Percentiles rank a stretch among this genome's conserved stretches.
These are phyloP conservation scores for Tuta absoluta DNA, from an alignment of 2,888 invertebrate genomes.

Conservation along the genomic window DNA sequence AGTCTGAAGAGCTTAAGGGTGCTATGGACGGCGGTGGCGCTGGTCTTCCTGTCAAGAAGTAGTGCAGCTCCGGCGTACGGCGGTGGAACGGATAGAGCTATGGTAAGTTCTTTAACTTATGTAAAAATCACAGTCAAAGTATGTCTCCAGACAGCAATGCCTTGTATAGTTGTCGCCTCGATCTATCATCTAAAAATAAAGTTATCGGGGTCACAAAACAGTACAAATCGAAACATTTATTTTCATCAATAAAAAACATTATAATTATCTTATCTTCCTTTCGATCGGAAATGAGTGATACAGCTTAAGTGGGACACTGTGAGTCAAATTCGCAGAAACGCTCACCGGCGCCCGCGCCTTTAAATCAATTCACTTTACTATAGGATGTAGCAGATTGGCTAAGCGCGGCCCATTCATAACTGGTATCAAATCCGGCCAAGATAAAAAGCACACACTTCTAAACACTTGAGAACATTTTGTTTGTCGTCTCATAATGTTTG, in stretches of 20 bases:
- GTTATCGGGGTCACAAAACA: constrained; percentile 13
- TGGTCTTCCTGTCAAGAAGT: constrained; percentile 62
- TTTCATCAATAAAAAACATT: too few relatives aligned
- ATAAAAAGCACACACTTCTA: constrained; percentile 50
- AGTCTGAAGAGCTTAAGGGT: constrained; percentile 64
- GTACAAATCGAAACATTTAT: constrained; percentile 16
- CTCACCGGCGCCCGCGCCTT: constrained; percentile 43
- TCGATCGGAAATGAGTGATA: constrained; percentile 60
- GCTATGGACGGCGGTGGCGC: constrained; percentile 56
- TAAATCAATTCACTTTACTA: constrained; percentile 44
- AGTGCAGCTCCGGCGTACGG: constrained; percentile 73
- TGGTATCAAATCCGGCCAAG: constrained; percentile 51
- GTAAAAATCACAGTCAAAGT: not conserved
- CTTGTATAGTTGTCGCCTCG: not conserved
- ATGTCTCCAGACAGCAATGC: not conserved
- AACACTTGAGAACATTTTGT: constrained; percentile 44
- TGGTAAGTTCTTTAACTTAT: constrained; percentile 57
- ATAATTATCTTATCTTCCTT: constrained; percentile 13
- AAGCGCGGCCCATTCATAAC: constrained; percentile 70
- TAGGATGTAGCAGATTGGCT: constrained; percentile 48
- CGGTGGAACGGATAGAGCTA: constrained; percentile 69
- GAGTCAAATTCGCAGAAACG: constrained; percentile 49
- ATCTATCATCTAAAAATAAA: not conserved
- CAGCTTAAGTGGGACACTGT: constrained; percentile 39
- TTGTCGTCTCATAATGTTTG: constrained; percentile 54